Base-by-base conservation (phyloP, 2,797 vertebrate species). In the Cyclopterus lumpus region DNA sequence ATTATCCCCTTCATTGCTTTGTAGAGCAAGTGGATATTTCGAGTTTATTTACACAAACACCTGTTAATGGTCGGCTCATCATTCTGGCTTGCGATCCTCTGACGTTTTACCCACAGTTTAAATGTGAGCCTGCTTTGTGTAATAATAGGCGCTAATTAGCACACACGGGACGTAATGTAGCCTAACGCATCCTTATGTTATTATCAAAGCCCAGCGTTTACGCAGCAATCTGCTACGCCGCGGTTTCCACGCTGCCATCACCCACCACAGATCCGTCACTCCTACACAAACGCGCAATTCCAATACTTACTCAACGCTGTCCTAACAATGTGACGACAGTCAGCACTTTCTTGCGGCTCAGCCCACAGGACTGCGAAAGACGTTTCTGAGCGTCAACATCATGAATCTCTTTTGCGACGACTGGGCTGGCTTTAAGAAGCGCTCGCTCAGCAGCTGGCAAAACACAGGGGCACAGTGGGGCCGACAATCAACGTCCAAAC, bases 1-100 rank as follows among this genome's bases (percentile, higher is more conserved):
- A 87, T 91, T 90, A 88, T 84, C 59, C 70, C 69, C 80, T 79
- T 85, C 87, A 82, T 90, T 90, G 86, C 75, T 6, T 71, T 70
- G 71, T 44, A 36, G 53, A 59, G 40, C 2, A 5, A 79, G 42
- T 30, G 58, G 68, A 58, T 20, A 53, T 82, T 77, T 40, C 73
- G 66, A 9, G 38, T 38, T 74, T 77, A 73, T 84, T 82, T 64
- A 38, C 69, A 74, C n/a, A 68, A 84, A 74, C 60, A 68, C 71
- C 64, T 71, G 58, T 62, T 83, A 82, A 85, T 72, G 78, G n/a
- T 22, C 55, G 6, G 34, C 61, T 42, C 60, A 46, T 77, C 58
- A 14, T 66, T 82, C 55, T 61, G 53, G 57, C 66, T 77, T 18
- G 44, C 44, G 6, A 20, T 20, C 44, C 44, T n/a, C 4, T 51